Evolutionary conservation across 2,113 vertebrate genomes (phyloP).

Genomic region (Mystacornis crossleyi): DNA sequence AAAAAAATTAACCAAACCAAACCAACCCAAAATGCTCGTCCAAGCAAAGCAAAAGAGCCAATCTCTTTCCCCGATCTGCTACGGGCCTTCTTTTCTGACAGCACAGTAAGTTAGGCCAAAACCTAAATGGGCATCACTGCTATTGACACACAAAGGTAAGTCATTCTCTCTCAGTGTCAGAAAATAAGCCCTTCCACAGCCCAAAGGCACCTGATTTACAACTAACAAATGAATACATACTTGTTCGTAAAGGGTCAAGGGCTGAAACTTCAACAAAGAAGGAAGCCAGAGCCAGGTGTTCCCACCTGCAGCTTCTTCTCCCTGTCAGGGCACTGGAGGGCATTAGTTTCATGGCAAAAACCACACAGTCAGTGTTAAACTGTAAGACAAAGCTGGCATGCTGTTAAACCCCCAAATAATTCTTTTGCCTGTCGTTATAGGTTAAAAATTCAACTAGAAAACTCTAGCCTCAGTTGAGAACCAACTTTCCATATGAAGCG

Average conservation of each 20-base stretch:
- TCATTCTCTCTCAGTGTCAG: slow-evolving; percentile 28
- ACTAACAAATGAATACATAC: slow-evolving; percentile 39
- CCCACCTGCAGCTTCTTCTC: slow-evolving; percentile 37
- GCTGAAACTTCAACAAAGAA: slow-evolving; percentile 22
- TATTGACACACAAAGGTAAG: slow-evolving; percentile 34
- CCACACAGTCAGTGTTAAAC: slow-evolving; percentile 14
- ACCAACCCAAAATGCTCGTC: slow-evolving; percentile 18
- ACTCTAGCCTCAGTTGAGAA: slow-evolving; percentile 52
- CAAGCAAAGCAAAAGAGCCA: slow-evolving; percentile 53
- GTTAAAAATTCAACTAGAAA: slow-evolving; percentile 22
- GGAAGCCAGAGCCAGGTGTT: slow-evolving; percentile 22
- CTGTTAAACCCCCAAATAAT: not conserved
- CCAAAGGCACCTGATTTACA: slow-evolving; percentile 53
- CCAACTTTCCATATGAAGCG: slow-evolving; percentile 37
- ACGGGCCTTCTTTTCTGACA: slow-evolving; percentile 55
- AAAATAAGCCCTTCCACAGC: slow-evolving; percentile 46
- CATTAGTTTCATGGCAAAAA: slow-evolving; percentile 37
- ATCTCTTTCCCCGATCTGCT: slow-evolving; percentile 27
- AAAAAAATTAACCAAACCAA: not conserved
- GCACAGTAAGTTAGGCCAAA: slow-evolving; percentile 10
- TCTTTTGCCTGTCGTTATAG: slow-evolving; percentile 16
- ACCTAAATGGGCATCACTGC: slow-evolving; percentile 17
- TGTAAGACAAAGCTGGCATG: not conserved
- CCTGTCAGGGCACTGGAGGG: slow-evolving; percentile 42
- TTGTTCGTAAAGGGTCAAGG: slow-evolving; percentile 21